These are phyloP conservation scores for Drosophila subobscura DNA, from an alignment of 1,140 invertebrate genomes.

Conservation along the genomic window DNA sequence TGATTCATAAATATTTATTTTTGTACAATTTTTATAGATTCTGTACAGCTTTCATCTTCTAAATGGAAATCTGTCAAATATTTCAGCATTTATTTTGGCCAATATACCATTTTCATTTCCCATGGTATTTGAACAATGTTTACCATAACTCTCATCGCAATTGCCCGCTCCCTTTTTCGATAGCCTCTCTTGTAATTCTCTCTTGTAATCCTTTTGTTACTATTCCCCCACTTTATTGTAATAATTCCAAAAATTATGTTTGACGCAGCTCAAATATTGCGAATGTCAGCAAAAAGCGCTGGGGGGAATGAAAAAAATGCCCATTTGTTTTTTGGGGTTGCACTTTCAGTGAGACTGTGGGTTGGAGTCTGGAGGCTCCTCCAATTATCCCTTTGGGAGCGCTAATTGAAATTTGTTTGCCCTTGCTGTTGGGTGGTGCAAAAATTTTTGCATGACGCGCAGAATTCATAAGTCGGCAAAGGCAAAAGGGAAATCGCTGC, in stretches of 20 bases:
- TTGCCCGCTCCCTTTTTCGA: no score
- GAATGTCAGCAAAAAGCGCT: constrained; percentile 44
- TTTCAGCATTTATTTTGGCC: background rate
- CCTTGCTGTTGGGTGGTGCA: constrained; percentile 11
- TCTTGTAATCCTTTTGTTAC: background rate
- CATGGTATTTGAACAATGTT: no score
- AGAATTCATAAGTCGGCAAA: constrained; percentile 7
- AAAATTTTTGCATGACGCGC: constrained; percentile 35
- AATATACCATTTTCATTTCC: no score
- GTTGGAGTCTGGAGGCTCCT: constrained; percentile 3
- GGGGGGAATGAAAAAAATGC: background rate
- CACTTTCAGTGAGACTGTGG: constrained; percentile 38
- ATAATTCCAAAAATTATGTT: constrained; percentile 18
- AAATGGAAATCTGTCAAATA: constrained; percentile 1
- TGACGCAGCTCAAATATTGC: constrained; percentile 48
- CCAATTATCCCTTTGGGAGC: background rate
- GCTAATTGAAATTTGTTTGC: constrained; percentile 65
- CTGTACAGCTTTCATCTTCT: background rate
- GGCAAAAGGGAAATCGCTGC: constrained; percentile 5
- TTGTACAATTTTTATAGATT: background rate
- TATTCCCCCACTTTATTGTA: background rate
- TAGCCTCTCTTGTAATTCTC: no score
- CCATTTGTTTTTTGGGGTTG: constrained; percentile 23
- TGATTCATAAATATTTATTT: constrained; percentile 53
- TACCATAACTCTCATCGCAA: no score